Conservation (phyloP, 2,888 invertebrate species). For the Deroplatys truncata region DNA sequence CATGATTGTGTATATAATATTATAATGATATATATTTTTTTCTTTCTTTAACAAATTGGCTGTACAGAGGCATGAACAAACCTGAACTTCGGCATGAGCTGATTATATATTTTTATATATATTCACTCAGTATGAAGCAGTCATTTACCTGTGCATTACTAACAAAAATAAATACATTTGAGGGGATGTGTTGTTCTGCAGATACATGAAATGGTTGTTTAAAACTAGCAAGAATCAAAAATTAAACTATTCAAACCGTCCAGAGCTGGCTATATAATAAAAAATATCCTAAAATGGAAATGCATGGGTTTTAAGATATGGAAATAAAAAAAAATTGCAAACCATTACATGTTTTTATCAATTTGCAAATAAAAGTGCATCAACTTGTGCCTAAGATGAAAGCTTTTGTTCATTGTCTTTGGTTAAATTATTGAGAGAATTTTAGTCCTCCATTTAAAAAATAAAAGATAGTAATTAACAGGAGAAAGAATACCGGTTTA, state of each 20-base stretch:
- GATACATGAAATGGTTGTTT: not conserved
- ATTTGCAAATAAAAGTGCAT: not conserved
- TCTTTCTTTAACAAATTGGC: not conserved
- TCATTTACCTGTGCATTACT: not conserved
- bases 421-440: slow-evolving; percentile 3
- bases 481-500: not conserved
- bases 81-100: not conserved
- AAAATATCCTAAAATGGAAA: not conserved
- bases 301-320: not conserved
- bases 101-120: slow-evolving; percentile 11
- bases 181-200: not conserved
- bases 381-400: not conserved
- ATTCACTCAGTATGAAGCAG: not conserved
- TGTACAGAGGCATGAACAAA: not conserved
- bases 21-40: not conserved
- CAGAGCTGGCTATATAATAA: not conserved
- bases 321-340: not conserved
- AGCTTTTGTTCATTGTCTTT: slow-evolving; percentile 12
- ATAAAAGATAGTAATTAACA: not conserved
- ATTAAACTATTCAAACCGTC: slow-evolving; percentile 16
- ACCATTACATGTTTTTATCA: not conserved
- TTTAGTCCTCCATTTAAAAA: slow-evolving; percentile 1
- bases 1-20: slow-evolving; percentile 7
- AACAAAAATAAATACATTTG: not conserved
- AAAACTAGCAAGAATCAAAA: not conserved